Percentiles rank a stretch among this genome's conserved stretches.
Conservation (phyloP, 2,113 vertebrate species). For the Gasterosteus aculeatus region DNA sequence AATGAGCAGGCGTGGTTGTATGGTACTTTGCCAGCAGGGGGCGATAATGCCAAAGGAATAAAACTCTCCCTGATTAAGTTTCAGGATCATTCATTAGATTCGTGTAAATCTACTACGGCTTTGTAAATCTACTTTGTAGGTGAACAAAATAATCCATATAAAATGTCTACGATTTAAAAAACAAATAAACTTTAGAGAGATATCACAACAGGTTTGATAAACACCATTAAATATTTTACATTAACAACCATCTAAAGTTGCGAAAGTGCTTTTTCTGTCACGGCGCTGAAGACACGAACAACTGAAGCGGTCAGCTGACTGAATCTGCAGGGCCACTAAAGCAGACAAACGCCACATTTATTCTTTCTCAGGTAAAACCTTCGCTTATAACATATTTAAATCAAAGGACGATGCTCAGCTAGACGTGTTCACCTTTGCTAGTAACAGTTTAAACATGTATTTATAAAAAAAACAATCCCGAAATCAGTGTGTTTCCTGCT, state of each 20-base stretch:
- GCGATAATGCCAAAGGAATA: not conserved
- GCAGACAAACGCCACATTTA: not conserved
- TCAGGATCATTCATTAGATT: constrained; percentile 19
- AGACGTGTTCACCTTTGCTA: not conserved
- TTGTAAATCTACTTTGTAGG: not conserved
- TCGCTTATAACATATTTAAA: not conserved
- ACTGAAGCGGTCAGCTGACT: constrained; percentile 56
- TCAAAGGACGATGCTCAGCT: accelerated
- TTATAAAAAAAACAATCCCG: not conserved
- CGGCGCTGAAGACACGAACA: not conserved
- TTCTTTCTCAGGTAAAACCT: constrained; percentile 40
- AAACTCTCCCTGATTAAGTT: not conserved
- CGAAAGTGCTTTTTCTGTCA: constrained; percentile 51
- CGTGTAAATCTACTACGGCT: too few relatives aligned
- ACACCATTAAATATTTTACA: accelerated
- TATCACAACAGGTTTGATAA: accelerated
- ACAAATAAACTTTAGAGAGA: not conserved
- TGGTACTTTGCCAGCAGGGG: constrained; percentile 25
- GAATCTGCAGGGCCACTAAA: not conserved
- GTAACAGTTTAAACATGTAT: not conserved
- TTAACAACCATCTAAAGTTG: too few relatives aligned
- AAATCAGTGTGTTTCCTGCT: not conserved
- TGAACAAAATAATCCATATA: not conserved
- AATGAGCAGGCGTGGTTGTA: not conserved
- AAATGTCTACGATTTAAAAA: accelerated